These are phyloP conservation scores for Sakesphorus luctuosus DNA, from an alignment of 2,113 vertebrate genomes.

Conservation along the genomic window DNA sequence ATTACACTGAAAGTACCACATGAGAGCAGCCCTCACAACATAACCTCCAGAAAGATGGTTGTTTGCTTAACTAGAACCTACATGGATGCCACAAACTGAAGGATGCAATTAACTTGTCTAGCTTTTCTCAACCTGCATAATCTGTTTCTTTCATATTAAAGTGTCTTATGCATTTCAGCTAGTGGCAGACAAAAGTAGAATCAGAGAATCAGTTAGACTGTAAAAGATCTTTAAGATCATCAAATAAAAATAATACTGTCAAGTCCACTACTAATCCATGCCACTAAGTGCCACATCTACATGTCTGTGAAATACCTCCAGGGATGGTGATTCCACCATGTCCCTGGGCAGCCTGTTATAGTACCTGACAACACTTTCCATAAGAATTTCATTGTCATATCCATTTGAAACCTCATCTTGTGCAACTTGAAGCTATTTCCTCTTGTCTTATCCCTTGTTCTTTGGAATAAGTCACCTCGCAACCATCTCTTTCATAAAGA, in stretches of 20 bases:
- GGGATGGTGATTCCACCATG: not conserved
- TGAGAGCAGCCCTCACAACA: not conserved
- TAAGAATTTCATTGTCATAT: not conserved
- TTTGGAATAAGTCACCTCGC: too few species aligned
- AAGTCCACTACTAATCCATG: not conserved
- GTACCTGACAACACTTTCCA: not conserved
- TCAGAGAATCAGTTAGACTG: not conserved
- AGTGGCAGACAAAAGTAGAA: not conserved
- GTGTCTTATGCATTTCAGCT: not conserved
- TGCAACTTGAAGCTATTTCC: not conserved
- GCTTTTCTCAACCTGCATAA: conserved; percentile 10
- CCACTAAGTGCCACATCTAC: not conserved
- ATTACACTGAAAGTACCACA: not conserved
- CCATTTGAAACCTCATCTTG: not conserved
- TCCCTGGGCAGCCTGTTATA: not conserved
- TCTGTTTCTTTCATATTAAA: conserved; percentile 54
- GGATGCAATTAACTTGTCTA: conserved; percentile 64
- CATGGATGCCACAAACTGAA: conserved; percentile 6
- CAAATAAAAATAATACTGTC: not conserved
- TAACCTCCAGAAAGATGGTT: not conserved
- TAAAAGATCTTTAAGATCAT: not conserved
- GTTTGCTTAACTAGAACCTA: conserved; percentile 52
- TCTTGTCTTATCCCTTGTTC: too few species aligned
- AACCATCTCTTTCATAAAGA: too few species aligned
- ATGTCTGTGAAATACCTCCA: not conserved